Conservation (phyloP, 2,113 vertebrate genomes). For the Aspidoscelis tigris region DNA sequence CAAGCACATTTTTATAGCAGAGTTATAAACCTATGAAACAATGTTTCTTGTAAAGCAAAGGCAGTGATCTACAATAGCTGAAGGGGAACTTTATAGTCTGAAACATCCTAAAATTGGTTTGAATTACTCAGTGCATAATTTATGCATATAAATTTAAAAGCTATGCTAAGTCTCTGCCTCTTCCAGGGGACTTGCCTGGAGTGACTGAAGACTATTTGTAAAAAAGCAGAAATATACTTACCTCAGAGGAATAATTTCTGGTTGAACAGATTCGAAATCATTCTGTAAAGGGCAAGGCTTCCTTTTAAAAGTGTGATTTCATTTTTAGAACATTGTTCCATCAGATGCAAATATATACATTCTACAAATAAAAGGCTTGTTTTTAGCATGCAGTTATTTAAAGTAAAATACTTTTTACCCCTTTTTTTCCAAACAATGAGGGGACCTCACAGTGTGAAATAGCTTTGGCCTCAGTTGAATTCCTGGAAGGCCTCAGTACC, state of each 20-base stretch:
- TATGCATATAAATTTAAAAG: slow-evolving; percentile 55
- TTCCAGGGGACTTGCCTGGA: slow-evolving; percentile 26
- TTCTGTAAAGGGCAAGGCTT: slow-evolving; percentile 20
- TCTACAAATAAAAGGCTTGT: no score
- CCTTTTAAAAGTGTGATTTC: not conserved
- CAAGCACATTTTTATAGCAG: slow-evolving; percentile 55
- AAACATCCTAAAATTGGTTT: slow-evolving; percentile 59
- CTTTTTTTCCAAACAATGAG: no score
- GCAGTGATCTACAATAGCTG: slow-evolving; percentile 57
- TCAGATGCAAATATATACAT: not conserved
- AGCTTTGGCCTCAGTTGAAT: not conserved
- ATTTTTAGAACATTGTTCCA: not conserved
- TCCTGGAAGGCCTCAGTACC: not conserved
- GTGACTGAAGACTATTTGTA: slow-evolving; percentile 51
- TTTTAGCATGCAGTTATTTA: no score
- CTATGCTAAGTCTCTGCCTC: slow-evolving; percentile 19
- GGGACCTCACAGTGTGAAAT: not conserved
- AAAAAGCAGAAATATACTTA: slow-evolving; percentile 61
- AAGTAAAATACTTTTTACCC: no score
- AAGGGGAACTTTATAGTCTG: slow-evolving; percentile 58
- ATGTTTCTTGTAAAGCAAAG: slow-evolving; percentile 57
- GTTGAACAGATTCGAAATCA: slow-evolving; percentile 16
- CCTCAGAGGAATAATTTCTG: slow-evolving; percentile 37
- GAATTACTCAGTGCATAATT: slow-evolving; percentile 62
- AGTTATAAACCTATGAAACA: slow-evolving; percentile 62